phyloP scores from a whole-genome alignment of 2,888 invertebrate genomes.

The Callimorpha dominula region DNA sequence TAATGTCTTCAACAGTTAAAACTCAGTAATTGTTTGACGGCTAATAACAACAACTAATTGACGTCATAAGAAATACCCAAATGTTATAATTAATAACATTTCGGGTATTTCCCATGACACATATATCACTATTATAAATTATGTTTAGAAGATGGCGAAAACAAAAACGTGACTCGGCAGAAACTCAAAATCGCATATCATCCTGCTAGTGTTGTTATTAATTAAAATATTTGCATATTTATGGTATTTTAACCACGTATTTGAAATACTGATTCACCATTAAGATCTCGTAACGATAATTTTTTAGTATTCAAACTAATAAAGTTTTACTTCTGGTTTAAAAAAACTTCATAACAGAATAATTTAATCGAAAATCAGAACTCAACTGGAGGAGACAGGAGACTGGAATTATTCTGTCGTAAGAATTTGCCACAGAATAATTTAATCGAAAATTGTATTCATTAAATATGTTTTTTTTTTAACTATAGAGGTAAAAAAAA shows the following conservation, averaged over 20 bases:
- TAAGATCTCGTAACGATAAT: background rate
- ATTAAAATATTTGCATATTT: slow-evolving; percentile 9
- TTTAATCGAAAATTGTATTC: no score
- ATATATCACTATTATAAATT: background rate
- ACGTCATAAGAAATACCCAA: background rate
- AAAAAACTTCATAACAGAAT: background rate
- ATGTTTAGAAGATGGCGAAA: background rate
- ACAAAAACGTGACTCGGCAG: background rate
- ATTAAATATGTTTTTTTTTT: no score
- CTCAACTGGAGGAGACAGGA: no score
- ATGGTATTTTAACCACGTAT: background rate
- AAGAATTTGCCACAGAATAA: no score
- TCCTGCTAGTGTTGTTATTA: background rate
- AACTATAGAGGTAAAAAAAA: no score
- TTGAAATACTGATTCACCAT: background rate
- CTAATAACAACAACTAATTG: background rate
- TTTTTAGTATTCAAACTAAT: background rate
- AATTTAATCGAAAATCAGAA: no score
- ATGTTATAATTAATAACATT: background rate
- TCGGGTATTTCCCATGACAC: background rate
- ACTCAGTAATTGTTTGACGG: background rate
- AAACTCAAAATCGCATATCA: background rate
- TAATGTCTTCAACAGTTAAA: no score
- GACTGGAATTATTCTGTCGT: no score
- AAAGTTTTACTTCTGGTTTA: slow-evolving; percentile 1